Percentiles rank a stretch among this genome's conserved stretches.
phyloP scores from a whole-genome alignment of 1,140 invertebrate species.

The Meloidogyne hapla region DNA sequence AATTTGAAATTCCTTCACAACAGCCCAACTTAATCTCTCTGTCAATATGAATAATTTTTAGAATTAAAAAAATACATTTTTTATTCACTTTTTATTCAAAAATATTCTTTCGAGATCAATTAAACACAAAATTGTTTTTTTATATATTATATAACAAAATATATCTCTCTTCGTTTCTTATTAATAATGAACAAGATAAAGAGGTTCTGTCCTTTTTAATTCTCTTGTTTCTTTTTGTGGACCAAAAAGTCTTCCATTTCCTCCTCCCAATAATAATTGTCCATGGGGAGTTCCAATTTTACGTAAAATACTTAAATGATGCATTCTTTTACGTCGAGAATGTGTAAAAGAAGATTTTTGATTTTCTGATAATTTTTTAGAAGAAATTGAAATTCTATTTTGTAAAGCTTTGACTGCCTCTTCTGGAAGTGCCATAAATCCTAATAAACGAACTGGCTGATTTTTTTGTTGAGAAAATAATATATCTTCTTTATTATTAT shows the following conservation, averaged over 20 bases:
- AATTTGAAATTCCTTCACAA: too few relatives aligned
- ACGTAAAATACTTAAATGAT: conserved; percentile 24
- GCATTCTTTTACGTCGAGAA: conserved; percentile 20
- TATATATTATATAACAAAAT: too few relatives aligned
- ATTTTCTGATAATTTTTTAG: not conserved
- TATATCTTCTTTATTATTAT: not conserved
- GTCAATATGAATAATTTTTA: too few relatives aligned
- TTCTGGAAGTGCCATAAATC: not conserved
- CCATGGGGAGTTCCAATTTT: conserved; percentile 16
- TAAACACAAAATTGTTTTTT: too few relatives aligned
- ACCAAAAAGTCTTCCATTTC: conserved; percentile 21
- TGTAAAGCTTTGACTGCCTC: not conserved
- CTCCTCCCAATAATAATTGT: conserved; percentile 1
- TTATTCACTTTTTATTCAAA: too few relatives aligned
- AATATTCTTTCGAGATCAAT: too few relatives aligned
- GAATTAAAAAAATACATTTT: too few relatives aligned
- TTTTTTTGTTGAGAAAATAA: not conserved
- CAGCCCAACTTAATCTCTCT: too few relatives aligned
- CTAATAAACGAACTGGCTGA: not conserved
- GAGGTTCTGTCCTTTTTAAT: conserved; percentile 15
- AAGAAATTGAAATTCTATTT: too few relatives aligned
- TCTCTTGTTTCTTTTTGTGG: conserved; percentile 15
- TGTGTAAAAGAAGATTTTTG: not conserved
- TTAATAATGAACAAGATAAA: conserved; percentile 16
- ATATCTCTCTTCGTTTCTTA: too few relatives aligned